Conservation (phyloP, 2,797 vertebrate genomes). For the Brachyalestes nurse region DNA sequence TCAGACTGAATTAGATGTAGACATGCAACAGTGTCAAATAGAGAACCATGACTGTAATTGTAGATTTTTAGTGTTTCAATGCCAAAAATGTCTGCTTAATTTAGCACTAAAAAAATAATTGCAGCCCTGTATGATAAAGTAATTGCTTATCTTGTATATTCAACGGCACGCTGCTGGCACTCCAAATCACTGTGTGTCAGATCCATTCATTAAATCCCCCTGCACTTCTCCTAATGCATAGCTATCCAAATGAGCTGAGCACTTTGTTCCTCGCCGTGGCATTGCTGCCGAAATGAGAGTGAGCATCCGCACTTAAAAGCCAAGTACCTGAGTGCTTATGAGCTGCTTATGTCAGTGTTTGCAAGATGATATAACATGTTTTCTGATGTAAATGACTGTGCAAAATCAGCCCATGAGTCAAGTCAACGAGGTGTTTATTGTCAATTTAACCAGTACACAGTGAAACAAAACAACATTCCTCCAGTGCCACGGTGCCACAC, state of each 20-base stretch:
- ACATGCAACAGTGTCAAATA: conserved; percentile 28
- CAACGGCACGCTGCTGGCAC: conserved; percentile 44
- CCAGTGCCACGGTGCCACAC: no score
- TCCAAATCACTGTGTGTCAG: conserved; percentile 50
- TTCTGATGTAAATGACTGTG: no score
- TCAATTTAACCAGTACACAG: no score
- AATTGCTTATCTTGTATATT: conserved; percentile 53
- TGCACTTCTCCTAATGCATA: conserved; percentile 26
- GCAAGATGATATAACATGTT: no score
- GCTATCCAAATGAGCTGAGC: conserved; percentile 26
- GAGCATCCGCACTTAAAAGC: background rate
- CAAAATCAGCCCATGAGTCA: no score
- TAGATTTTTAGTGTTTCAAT: conserved; percentile 49
- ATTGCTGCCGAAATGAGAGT: conserved; percentile 6
- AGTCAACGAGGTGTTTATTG: no score
- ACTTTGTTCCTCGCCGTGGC: conserved; percentile 16
- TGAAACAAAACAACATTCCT: no score
- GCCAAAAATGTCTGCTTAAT: conserved; percentile 48
- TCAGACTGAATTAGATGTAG: conserved; percentile 48
- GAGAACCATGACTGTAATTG: conserved; percentile 44
- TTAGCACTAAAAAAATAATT: conserved; percentile 53
- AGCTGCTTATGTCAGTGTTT: no score
- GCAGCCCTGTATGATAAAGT: conserved; percentile 42
- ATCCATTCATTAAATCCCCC: conserved; percentile 50
- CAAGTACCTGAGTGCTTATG: no score